Conservation (phyloP, 2,888 invertebrate genomes). For the Caradrina kadenii region DNA sequence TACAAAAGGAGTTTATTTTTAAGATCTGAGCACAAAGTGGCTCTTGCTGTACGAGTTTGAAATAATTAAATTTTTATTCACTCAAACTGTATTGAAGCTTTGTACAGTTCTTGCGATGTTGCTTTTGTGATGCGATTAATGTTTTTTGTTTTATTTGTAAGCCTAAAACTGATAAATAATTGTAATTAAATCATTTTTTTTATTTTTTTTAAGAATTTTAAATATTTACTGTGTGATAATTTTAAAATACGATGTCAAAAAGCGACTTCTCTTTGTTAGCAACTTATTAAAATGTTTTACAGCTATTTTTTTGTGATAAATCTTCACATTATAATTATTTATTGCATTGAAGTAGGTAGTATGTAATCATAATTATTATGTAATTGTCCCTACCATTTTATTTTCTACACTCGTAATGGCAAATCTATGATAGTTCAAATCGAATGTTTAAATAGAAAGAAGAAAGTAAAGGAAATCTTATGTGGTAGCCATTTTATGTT, state of each 20-base stretch:
- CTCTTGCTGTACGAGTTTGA: conserved; percentile 58
- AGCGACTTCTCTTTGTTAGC: not conserved
- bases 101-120: conserved; percentile 40
- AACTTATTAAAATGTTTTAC: not conserved
- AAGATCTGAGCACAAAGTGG: conserved; percentile 69
- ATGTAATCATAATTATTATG: conserved; percentile 8
- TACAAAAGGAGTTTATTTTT: conserved; percentile 82
- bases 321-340: not conserved
- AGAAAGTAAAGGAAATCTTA: conserved; percentile 36
- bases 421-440: conserved; percentile 34
- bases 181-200: not conserved
- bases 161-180: not conserved
- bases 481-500: not conserved
- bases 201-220: not conserved
- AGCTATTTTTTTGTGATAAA: conserved; percentile 2
- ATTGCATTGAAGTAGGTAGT: not conserved
- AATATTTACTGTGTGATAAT: not conserved
- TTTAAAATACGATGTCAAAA: not conserved
- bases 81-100: conserved; percentile 57
- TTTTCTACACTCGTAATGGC: conserved; percentile 37
- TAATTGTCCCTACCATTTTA: conserved; percentile 25
- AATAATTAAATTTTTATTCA: conserved; percentile 70
- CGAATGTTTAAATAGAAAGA: conserved; percentile 19
- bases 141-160: conserved; percentile 4
- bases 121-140: conserved; percentile 14